phyloP scores from a whole-genome alignment of 2,888 invertebrate genomes.

The Erpobdella octoculata region DNA sequence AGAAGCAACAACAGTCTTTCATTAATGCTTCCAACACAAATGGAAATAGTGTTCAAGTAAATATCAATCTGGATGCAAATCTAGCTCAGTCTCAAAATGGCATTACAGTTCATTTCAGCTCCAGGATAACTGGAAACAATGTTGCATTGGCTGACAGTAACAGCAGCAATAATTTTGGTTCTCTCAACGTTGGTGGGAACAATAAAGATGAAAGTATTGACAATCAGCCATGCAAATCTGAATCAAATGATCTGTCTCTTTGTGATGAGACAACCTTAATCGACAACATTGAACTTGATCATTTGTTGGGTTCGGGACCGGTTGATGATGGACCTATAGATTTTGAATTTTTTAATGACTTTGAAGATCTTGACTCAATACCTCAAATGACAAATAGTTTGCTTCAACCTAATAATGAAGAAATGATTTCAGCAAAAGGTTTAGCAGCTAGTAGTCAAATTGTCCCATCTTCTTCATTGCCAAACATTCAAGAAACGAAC shows the following conservation, averaged over 20 bases:
- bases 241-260: neutral
- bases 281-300: neutral
- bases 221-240: neutral
- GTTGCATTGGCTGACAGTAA: neutral
- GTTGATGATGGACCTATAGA: slow-evolving; percentile 16
- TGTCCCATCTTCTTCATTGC: neutral
- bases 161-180: neutral
- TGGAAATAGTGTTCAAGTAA: slow-evolving; percentile 7
- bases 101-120: slow-evolving; percentile 21
- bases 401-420: neutral
- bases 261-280: neutral
- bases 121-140: slow-evolving; percentile 12
- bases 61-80: slow-evolving; percentile 15
- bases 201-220: neutral
- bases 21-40: slow-evolving; percentile 2
- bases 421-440: neutral
- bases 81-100: slow-evolving; percentile 10
- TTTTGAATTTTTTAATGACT: slow-evolving; percentile 22
- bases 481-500: neutral
- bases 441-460: neutral
- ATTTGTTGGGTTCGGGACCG: neutral
- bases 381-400: neutral
- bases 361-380: neutral
- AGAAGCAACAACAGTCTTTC: neutral
- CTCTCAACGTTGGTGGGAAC: neutral